These are phyloP conservation scores for Theretra japonica DNA, from an alignment of 2,888 invertebrate genomes.

Conservation along the genomic window DNA sequence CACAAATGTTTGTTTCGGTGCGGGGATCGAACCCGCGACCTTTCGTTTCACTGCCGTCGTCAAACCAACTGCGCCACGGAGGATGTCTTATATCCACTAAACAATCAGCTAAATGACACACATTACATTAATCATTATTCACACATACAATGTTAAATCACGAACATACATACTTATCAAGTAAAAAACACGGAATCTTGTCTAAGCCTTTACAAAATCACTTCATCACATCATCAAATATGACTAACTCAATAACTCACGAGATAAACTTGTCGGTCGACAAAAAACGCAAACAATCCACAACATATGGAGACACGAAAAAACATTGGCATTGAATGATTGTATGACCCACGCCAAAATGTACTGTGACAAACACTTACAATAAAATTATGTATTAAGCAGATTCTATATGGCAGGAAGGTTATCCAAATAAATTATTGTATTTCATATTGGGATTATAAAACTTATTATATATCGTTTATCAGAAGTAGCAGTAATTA, in stretches of 20 bases:
- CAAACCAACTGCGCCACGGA: too few species aligned
- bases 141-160: background rate
- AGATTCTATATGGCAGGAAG: background rate
- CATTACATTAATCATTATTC: background rate
- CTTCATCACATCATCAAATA: constrained; percentile 6
- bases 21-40: too few species aligned
- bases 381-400: background rate
- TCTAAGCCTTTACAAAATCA: background rate
- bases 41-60: too few species aligned
- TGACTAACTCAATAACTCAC: constrained; percentile 17
- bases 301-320: constrained; percentile 12
- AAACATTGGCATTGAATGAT: constrained; percentile 15
- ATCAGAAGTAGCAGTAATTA: too few species aligned
- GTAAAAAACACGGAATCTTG: constrained; percentile 2
- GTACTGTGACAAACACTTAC: background rate
- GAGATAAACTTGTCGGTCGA: background rate
- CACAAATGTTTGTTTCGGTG: too few species aligned
- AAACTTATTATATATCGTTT: too few species aligned
- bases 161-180: background rate
- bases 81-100: too few species aligned
- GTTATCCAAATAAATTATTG: background rate
- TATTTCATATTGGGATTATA: background rate
- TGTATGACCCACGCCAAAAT: background rate
- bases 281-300: constrained; percentile 10
- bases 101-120: too few species aligned